phyloP scores from a whole-genome alignment of 2,113 vertebrate genomes.

The Picathartes gymnocephalus region DNA sequence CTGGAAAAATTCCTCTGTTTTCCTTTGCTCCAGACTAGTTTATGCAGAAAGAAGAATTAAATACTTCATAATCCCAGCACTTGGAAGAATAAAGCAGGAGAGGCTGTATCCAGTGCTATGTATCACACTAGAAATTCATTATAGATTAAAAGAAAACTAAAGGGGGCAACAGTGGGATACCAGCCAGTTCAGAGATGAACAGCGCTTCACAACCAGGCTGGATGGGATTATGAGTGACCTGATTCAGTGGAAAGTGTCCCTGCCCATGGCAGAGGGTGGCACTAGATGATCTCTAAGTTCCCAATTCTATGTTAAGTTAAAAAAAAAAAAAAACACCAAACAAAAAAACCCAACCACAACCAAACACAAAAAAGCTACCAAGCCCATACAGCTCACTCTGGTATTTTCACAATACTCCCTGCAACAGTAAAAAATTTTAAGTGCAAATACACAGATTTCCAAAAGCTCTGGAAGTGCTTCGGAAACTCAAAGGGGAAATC shows the following conservation, averaged over 20 bases:
- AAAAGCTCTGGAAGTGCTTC: not conserved
- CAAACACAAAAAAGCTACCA: not conserved
- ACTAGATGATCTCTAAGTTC: not conserved
- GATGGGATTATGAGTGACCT: not conserved
- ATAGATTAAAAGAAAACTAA: not conserved
- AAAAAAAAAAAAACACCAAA: not conserved
- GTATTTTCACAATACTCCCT: not conserved
- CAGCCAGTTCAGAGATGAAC: not conserved
- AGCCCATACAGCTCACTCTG: not conserved
- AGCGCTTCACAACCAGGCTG: not conserved
- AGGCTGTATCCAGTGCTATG: not conserved
- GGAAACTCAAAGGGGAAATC: not conserved
- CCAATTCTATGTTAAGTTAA: not conserved
- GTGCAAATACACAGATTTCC: slow-evolving; percentile 36
- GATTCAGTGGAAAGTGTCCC: not conserved
- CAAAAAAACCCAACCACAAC: not conserved
- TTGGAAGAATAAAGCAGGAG: not conserved
- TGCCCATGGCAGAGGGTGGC: not conserved
- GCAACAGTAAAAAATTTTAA: not conserved
- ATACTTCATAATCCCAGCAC: not conserved
- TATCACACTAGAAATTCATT: not conserved
- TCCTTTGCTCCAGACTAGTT: not conserved
- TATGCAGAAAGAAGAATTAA: not conserved
- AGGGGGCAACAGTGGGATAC: not conserved
- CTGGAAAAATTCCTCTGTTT: not conserved